Evolutionary conservation across 2,113 vertebrate genomes (phyloP), one percentile per base, ranked within the genome.

Genomic region (Athene noctua): DNA sequence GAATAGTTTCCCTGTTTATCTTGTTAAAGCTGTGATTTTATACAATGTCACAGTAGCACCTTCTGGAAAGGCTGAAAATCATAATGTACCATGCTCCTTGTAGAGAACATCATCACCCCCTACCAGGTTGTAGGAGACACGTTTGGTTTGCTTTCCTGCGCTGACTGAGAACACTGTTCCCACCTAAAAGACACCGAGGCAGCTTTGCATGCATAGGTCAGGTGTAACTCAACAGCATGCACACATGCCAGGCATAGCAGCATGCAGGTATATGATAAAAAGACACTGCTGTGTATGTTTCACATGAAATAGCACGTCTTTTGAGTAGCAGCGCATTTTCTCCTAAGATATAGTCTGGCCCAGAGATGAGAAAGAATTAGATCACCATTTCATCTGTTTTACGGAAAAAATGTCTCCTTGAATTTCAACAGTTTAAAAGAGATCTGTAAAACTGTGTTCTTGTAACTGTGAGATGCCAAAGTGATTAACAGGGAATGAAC

Each of bases 41-140:
- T 12, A 75, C 42, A 62, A 26, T 7, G 18, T 40, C 47, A 49
- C 57, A 67, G 52, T 32, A 82, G 61, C 34, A 71, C 11, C n/a
- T 92, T 13, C 16, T 16, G 65, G 49, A 72, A 94, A 65, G n/a
- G 25, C 6, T n/a, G 34, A 77, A 65, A 89, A 90, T 36, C 40
- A 15, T 44, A 15, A 40, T 5, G 19, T 15, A 16, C 32, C 2
- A 1, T 20, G 19, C 9, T 67, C 62, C 58, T 67, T 44, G 6
- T 19, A 46, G 46, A n/a, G n/a, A 65, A 5, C 38, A 36, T n/a
- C 42, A 59, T 34, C 59, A 87, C 4, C 11, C 29, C 3, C 47
- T 32, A 15, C 1, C 9, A 42, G 19, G 26, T 6, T 61, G 32
- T 13, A 51, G 38, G n/a, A 73, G 29, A 72, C 0, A 2, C 1